These are phyloP conservation scores for Pachydiplax longipennis DNA, from an alignment of 2,888 invertebrate genomes.

Conservation along the genomic window DNA sequence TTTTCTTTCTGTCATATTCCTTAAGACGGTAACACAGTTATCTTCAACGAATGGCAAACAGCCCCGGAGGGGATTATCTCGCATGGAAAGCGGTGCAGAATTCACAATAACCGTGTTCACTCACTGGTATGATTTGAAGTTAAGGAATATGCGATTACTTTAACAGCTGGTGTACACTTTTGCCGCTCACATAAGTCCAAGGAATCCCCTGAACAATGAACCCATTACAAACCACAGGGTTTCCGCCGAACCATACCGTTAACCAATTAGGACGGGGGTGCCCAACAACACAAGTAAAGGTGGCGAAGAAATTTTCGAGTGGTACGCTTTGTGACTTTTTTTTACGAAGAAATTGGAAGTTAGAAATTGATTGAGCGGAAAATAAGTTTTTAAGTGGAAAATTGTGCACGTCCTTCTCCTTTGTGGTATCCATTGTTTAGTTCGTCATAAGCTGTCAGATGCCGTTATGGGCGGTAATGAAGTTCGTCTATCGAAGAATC, in stretches of 20 bases:
- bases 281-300: not conserved
- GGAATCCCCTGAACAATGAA: not conserved
- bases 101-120: not conserved
- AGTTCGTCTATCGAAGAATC: not conserved
- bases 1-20: no score
- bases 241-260: not conserved
- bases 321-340: not conserved
- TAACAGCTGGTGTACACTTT: not conserved
- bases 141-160: not conserved
- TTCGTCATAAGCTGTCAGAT: not conserved
- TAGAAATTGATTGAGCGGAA: slow-evolving; percentile 29
- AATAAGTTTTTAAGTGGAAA: slow-evolving; percentile 15
- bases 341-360: not conserved
- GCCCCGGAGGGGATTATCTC: no score
- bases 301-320: not conserved
- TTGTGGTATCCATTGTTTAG: not conserved
- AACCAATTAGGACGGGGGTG: not conserved
- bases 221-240: not conserved
- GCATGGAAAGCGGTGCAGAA: not conserved
- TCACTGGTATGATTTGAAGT: slow-evolving; percentile 10
- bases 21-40: no score
- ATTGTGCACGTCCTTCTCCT: not conserved
- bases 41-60: no score
- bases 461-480: not conserved
- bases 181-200: not conserved